Conservation (phyloP, 1,140 invertebrate species). For the Olivierus martensii region DNA sequence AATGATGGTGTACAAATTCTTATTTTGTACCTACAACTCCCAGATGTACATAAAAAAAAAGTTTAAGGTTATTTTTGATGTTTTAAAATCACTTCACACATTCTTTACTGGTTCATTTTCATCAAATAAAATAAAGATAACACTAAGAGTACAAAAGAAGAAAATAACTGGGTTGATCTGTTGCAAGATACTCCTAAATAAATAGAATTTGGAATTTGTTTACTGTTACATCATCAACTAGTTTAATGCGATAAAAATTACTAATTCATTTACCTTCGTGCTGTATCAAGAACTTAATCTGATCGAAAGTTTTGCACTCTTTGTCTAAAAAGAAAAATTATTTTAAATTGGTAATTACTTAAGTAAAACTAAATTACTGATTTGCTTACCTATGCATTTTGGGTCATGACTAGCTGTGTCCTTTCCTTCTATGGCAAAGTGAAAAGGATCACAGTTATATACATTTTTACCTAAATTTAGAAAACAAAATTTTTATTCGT, state of each 20-base stretch:
- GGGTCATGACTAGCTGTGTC: too few relatives aligned
- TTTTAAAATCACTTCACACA: background rate
- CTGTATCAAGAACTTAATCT: constrained; percentile 6
- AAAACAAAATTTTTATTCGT: too few relatives aligned
- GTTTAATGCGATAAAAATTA: background rate
- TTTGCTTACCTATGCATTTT: too few relatives aligned
- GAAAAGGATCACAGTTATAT: too few relatives aligned
- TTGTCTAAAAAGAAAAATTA: background rate
- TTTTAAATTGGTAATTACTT: too few relatives aligned
- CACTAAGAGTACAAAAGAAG: background rate
- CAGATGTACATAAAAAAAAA: too few relatives aligned
- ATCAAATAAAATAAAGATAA: background rate
- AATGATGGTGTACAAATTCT: too few relatives aligned
- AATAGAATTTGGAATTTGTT: background rate
- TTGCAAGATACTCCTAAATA: background rate
- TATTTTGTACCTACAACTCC: too few relatives aligned
- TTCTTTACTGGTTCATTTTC: background rate
- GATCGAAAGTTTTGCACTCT: constrained; percentile 7
- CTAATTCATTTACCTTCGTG: constrained; percentile 5
- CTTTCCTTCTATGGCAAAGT: too few relatives aligned
- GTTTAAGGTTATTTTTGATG: background rate
- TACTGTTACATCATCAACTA: too few relatives aligned
- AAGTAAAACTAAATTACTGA: too few relatives aligned
- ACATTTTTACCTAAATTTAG: too few relatives aligned
- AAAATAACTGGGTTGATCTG: background rate